A percentile compares a stretch with the other conserved stretches of the same genome.
Conservation (phyloP, 2,113 vertebrate species). For the Solea senegalensis region DNA sequence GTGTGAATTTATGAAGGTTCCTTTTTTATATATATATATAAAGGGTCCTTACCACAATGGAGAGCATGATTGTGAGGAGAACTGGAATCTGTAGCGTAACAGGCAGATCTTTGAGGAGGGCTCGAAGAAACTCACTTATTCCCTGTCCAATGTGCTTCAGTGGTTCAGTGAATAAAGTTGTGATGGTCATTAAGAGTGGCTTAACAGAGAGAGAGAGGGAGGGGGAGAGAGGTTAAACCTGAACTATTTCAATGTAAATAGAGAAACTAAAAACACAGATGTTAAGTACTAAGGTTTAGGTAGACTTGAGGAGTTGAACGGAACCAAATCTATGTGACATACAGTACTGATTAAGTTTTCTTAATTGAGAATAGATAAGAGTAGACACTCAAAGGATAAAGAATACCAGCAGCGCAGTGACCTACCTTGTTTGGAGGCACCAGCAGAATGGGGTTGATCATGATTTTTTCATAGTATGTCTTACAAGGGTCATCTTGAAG, state of each 20-base stretch:
- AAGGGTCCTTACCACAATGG: conserved; percentile 64
- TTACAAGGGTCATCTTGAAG: conserved; percentile 91
- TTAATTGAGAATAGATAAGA: neutral
- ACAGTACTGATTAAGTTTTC: no score
- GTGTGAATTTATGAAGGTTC: neutral
- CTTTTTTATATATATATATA: no score
- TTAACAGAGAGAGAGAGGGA: conserved; percentile 34
- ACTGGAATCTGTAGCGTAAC: conserved; percentile 88
- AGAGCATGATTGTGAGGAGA: conserved; percentile 80
- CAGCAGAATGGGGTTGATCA: conserved; percentile 89
- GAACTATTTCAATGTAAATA: no score
- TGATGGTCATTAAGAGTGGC: conserved; percentile 90
- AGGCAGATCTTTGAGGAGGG: conserved; percentile 91
- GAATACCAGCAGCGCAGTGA: neutral
- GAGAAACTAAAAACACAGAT: no score
- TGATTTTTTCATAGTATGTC: conserved; percentile 88
- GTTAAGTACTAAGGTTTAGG: no score
- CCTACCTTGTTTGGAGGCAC: conserved; percentile 93
- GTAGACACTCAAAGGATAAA: neutral
- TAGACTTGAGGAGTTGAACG: no score
- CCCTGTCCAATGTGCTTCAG: conserved; percentile 92
- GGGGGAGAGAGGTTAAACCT: no score
- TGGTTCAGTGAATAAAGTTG: conserved; percentile 91
- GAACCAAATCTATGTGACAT: no score
- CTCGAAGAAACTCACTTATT: conserved; percentile 89